Evolutionary conservation across 2,113 vertebrate species (phyloP).

Genomic region (Paralichthys olivaceus): DNA sequence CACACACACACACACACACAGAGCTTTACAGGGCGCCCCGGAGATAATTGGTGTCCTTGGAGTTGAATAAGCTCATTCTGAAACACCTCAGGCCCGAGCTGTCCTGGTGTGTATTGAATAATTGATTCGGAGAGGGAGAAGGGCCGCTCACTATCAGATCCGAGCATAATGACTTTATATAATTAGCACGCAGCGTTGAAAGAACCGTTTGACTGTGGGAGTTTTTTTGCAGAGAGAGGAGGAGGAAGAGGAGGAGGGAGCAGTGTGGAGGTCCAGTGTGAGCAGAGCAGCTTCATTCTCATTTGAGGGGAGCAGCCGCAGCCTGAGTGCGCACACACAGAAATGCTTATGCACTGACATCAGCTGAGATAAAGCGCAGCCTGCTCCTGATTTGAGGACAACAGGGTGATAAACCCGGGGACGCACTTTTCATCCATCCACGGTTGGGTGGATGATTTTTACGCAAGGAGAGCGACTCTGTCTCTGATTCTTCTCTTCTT

Average conservation of each 20-base stretch:
- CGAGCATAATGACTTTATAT: conserved; percentile 99
- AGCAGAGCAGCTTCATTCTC: conserved; percentile 43
- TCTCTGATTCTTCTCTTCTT: neutral
- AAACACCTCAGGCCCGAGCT: conserved; percentile 92
- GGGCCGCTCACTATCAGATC: conserved; percentile 94
- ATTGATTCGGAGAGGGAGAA: conserved; percentile 92
- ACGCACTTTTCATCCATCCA: conserved; percentile 22
- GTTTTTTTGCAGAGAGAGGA: conserved; percentile 26
- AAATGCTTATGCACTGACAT: conserved; percentile 68
- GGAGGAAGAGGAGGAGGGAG: neutral
- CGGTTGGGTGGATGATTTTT: conserved; percentile 7
- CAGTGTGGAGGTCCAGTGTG: conserved; percentile 21
- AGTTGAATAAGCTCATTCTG: conserved; percentile 96
- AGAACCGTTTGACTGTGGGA: conserved; percentile 60
- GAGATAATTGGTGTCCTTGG: conserved; percentile 99
- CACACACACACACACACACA: too few relatives aligned
- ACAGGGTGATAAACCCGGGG: conserved; percentile 2
- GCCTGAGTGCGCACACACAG: conserved; percentile 41
- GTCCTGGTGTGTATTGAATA: conserved; percentile 96
- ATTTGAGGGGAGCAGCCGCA: conserved; percentile 48
- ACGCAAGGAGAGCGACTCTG: conserved; percentile 15
- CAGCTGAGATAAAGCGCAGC: conserved; percentile 47
- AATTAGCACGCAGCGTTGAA: conserved; percentile 90
- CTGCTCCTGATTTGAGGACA: conserved; percentile 39
- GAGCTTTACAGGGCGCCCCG: conserved; percentile 41